Percentiles rank a stretch among this genome's conserved stretches.
Conservation (phyloP, 2,797 vertebrate genomes). For the Paramormyrops hopkinsi region DNA sequence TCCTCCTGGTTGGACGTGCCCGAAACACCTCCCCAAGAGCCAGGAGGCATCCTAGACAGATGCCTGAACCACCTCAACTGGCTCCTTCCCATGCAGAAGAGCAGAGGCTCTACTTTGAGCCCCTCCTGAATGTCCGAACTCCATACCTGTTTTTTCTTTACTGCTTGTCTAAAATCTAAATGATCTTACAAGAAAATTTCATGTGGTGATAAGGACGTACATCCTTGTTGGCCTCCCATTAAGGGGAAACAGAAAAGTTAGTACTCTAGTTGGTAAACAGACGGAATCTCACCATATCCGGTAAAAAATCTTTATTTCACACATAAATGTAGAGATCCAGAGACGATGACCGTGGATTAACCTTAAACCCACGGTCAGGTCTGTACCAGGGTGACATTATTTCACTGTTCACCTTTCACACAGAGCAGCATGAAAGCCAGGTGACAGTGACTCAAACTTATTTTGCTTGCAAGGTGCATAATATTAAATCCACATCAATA, state of each 20-base stretch:
- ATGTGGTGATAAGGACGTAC: not conserved
- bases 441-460: not conserved
- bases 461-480: not conserved
- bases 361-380: not conserved
- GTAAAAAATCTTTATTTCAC: not conserved
- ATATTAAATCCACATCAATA: slow-evolving; percentile 10
- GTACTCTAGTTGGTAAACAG: not conserved
- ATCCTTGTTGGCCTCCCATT: not conserved
- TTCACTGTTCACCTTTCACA: not conserved
- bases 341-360: not conserved
- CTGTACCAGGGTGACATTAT: not conserved
- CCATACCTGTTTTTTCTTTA: not conserved
- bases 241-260: not conserved
- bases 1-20: not conserved
- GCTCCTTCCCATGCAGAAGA: not conserved
- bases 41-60: not conserved
- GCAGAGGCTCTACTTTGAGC: not conserved
- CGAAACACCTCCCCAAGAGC: not conserved
- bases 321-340: not conserved
- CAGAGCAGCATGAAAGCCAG: not conserved
- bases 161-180: not conserved
- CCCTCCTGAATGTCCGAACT: not conserved
- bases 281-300: not conserved
- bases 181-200: not conserved
- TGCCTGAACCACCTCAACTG: not conserved